phyloP scores from a whole-genome alignment of 2,797 vertebrate genomes.

The Spinus olivaceus region DNA sequence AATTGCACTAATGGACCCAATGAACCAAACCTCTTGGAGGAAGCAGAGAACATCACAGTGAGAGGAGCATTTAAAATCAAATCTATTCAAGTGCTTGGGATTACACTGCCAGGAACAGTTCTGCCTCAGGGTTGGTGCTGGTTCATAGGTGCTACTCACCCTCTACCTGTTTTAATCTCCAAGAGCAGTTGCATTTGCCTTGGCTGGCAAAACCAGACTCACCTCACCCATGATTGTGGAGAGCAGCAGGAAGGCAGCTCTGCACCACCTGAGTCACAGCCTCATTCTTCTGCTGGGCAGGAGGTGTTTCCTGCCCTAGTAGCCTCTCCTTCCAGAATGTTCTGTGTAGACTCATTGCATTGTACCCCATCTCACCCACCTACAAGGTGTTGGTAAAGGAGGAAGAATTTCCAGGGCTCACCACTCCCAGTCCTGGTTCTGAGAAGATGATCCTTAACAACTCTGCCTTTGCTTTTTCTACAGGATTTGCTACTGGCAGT shows the following conservation, averaged over 20 bases:
- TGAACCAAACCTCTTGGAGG: conserved; percentile 7
- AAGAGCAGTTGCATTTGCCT: not conserved
- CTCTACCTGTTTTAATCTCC: not conserved
- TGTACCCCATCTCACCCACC: not conserved
- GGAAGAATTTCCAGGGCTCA: not conserved
- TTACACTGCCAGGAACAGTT: not conserved
- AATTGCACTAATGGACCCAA: conserved; percentile 56
- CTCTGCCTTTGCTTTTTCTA: not conserved
- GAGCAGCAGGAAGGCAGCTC: not conserved
- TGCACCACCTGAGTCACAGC: not conserved
- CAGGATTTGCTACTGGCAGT: not conserved
- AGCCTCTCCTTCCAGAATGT: not conserved
- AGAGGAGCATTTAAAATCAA: conserved; percentile 27
- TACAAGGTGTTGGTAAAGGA: not conserved
- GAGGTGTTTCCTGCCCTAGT: not conserved
- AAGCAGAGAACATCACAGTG: not conserved
- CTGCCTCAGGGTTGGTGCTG: not conserved
- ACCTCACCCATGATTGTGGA: not conserved
- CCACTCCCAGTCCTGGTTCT: not conserved
- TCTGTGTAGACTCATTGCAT: not conserved
- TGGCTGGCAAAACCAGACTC: not conserved
- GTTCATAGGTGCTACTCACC: not conserved
- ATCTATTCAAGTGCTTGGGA: not conserved
- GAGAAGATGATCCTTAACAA: not conserved
- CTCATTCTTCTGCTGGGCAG: not conserved